Percentiles rank a stretch among this genome's conserved stretches.
These are phyloP conservation scores for Piprites chloris DNA, from an alignment of 2,113 vertebrate genomes.

Conservation along the genomic window DNA sequence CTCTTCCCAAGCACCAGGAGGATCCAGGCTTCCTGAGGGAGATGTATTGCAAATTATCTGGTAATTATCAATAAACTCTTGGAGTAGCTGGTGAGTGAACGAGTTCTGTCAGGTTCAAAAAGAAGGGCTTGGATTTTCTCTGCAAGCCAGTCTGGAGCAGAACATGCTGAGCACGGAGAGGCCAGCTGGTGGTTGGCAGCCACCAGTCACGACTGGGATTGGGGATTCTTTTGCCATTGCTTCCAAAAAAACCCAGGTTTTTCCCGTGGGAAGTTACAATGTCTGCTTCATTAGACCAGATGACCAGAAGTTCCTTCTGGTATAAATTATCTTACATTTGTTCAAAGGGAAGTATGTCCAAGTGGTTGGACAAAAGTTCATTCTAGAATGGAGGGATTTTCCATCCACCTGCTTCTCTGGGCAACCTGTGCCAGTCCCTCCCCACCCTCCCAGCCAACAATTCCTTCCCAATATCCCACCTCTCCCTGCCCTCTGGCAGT, in stretches of 20 bases:
- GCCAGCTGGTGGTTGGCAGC: background rate
- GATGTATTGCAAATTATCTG: fast-evolving
- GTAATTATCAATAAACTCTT: fast-evolving
- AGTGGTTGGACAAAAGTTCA: background rate
- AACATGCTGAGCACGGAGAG: background rate
- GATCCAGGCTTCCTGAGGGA: background rate
- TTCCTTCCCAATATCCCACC: background rate
- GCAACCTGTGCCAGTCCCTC: background rate
- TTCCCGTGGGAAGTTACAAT: background rate
- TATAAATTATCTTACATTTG: background rate
- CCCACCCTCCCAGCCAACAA: background rate
- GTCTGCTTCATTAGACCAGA: background rate
- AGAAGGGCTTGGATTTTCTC: background rate
- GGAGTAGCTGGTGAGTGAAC: background rate
- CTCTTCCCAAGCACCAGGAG: background rate
- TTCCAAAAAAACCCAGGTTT: fast-evolving
- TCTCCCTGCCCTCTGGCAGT: background rate
- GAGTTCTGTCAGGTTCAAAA: fast-evolving
- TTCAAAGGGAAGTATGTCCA: background rate
- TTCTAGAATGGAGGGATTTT: background rate
- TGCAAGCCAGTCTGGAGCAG: background rate
- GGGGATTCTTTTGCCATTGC: background rate
- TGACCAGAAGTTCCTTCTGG: background rate
- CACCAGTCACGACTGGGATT: fast-evolving
- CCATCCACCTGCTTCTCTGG: background rate